Conservation (phyloP, 2,888 invertebrate species). For the Mallateleia sp. region DNA sequence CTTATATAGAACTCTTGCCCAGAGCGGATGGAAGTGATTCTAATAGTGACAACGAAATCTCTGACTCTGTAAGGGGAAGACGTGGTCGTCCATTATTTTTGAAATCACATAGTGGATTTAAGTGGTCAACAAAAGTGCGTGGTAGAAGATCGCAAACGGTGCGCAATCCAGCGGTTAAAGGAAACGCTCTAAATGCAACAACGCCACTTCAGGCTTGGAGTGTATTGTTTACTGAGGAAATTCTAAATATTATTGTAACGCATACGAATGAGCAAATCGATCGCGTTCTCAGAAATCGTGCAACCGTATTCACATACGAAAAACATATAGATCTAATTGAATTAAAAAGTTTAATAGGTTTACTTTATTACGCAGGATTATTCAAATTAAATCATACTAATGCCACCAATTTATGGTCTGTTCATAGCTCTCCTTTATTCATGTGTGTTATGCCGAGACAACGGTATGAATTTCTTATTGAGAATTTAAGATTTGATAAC, state of each 20-base stretch:
- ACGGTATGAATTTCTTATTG: slow-evolving; percentile 65
- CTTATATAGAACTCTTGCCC: too few relatives aligned
- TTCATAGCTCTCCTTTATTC: slow-evolving; percentile 53
- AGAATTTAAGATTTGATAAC: slow-evolving; percentile 76
- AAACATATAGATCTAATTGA: slow-evolving; percentile 31
- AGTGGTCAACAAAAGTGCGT: slow-evolving; percentile 1
- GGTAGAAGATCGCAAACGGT: background rate
- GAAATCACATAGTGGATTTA: background rate
- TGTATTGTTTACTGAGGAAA: slow-evolving; percentile 42
- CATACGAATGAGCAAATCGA: slow-evolving; percentile 65
- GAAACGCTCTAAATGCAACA: slow-evolving; percentile 37
- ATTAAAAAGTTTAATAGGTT: slow-evolving; percentile 20
- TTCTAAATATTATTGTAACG: slow-evolving; percentile 61
- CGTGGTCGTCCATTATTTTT: background rate
- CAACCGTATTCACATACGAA: background rate
- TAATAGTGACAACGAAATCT: too few relatives aligned
- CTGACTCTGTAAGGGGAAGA: too few relatives aligned
- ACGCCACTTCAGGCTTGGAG: slow-evolving; percentile 51
- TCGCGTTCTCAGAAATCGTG: background rate
- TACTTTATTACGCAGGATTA: slow-evolving; percentile 26
- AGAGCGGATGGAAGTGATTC: too few relatives aligned
- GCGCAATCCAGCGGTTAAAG: slow-evolving; percentile 8
- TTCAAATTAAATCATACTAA: slow-evolving; percentile 1
- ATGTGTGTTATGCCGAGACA: slow-evolving; percentile 65
- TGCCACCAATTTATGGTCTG: slow-evolving; percentile 5